Percentiles rank a stretch among this genome's conserved stretches.
Evolutionary conservation across 2,113 vertebrate genomes (phyloP).

Genomic region (Istiophorus platypterus): DNA sequence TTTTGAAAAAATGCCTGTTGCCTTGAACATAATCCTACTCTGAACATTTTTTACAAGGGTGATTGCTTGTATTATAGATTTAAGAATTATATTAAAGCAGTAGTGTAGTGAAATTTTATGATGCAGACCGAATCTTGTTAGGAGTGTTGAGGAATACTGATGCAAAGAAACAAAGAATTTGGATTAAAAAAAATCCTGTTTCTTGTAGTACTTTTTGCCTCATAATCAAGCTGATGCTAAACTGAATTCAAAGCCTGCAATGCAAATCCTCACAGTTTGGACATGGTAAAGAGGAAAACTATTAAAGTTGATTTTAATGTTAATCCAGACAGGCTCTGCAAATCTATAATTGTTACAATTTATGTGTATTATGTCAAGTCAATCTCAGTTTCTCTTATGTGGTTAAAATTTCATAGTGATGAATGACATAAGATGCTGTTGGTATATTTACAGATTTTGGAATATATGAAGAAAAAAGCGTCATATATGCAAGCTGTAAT

Average conservation of each 20-base stretch:
- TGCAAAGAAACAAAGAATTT: slow-evolving; percentile 36
- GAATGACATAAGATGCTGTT: not conserved
- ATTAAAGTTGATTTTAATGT: slow-evolving; percentile 19
- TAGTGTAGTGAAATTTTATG: slow-evolving; percentile 32
- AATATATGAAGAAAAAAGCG: not conserved
- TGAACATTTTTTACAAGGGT: slow-evolving; percentile 21
- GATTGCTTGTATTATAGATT: slow-evolving; percentile 46
- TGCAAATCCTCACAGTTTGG: slow-evolving; percentile 7
- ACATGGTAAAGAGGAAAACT: slow-evolving; percentile 3
- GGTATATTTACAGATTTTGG: slow-evolving; percentile 1
- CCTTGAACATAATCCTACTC: slow-evolving; percentile 22
- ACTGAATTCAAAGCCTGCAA: slow-evolving; percentile 30
- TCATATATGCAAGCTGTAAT: not conserved
- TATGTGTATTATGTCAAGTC: not conserved
- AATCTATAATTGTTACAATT: not conserved
- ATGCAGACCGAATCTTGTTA: slow-evolving; percentile 40
- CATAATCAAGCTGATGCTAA: slow-evolving; percentile 31
- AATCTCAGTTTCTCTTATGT: not conserved
- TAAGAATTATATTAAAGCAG: slow-evolving; percentile 30
- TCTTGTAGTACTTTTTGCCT: slow-evolving; percentile 46
- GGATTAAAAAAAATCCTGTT: slow-evolving; percentile 54
- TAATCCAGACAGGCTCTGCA: not conserved
- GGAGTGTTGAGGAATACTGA: slow-evolving; percentile 33
- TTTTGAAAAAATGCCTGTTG: slow-evolving; percentile 40
- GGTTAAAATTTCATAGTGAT: not conserved